These are phyloP conservation scores for Chaetoderma sp. DNA, from an alignment of 2,888 invertebrate species.

Conservation along the genomic window DNA sequence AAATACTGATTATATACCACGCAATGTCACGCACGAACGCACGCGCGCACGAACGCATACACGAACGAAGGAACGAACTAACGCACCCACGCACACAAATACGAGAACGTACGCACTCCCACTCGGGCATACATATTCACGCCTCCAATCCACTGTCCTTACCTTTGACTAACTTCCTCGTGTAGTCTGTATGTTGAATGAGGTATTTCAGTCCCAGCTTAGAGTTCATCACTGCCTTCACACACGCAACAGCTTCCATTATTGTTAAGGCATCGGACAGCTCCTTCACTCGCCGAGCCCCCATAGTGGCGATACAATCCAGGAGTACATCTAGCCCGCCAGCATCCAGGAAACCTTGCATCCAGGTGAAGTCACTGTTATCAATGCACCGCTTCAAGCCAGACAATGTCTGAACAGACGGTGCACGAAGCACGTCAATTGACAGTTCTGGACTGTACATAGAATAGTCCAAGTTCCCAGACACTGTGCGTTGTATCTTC, in stretches of 20 bases:
- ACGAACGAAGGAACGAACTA: no score
- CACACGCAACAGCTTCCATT: constrained; percentile 64
- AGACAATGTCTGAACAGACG: constrained; percentile 47
- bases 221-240: constrained; percentile 80
- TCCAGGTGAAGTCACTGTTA: constrained; percentile 53
- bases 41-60: no score
- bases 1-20: no score
- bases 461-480: constrained; percentile 49
- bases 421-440: constrained; percentile 46
- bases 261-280: constrained; percentile 63
- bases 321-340: constrained; percentile 56
- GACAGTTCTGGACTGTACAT: constrained; percentile 51
- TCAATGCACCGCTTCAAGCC: constrained; percentile 60
- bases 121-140: no score
- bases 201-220: constrained; percentile 94
- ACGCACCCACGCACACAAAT: no score
- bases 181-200: constrained; percentile 92
- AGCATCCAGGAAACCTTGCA: constrained; percentile 61
- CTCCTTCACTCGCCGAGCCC: constrained; percentile 53
- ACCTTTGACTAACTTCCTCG: constrained; percentile 88
- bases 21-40: no score
- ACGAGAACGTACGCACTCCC: no score
- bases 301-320: constrained; percentile 58
- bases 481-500: constrained; percentile 42
- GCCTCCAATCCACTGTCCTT: constrained; percentile 19